Conservation (phyloP, 1,140 invertebrate genomes). For the Telenomus remus region DNA sequence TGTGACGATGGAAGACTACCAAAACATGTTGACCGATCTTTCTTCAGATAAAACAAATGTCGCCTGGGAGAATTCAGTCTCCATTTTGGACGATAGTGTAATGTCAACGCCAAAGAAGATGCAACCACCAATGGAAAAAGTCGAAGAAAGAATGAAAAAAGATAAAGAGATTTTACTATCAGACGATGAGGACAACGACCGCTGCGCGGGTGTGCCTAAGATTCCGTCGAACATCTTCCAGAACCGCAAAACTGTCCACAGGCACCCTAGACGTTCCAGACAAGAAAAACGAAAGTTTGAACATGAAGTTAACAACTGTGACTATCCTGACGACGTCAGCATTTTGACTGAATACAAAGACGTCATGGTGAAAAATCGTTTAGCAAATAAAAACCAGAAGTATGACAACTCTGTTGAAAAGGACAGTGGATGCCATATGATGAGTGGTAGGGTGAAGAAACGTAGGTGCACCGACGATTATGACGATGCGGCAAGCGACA, state of each 20-base stretch:
- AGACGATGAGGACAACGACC: no score
- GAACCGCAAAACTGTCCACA: constrained; percentile 7
- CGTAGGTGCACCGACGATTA: no score
- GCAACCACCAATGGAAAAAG: no score
- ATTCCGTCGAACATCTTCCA: background rate
- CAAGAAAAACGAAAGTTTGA: background rate
- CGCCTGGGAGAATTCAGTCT: no score
- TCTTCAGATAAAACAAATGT: no score
- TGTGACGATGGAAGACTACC: constrained; percentile 26
- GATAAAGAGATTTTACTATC: no score
- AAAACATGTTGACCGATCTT: background rate
- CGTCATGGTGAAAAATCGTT: background rate
- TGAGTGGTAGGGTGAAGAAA: background rate
- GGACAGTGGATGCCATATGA: constrained; percentile 5
- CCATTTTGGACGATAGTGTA: no score
- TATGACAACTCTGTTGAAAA: constrained; percentile 3
- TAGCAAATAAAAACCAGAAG: background rate
- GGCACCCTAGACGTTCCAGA: background rate
- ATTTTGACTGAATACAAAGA: background rate
- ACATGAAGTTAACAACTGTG: background rate
- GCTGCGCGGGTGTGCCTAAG: background rate
- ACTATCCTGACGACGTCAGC: background rate
- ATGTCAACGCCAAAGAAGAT: no score
- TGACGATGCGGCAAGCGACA: background rate
- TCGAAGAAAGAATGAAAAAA: no score